Evolutionary conservation across 2,797 vertebrate genomes (phyloP), one percentile per base, ranked within the genome.

Genomic region (Sebastes nivosus): DNA sequence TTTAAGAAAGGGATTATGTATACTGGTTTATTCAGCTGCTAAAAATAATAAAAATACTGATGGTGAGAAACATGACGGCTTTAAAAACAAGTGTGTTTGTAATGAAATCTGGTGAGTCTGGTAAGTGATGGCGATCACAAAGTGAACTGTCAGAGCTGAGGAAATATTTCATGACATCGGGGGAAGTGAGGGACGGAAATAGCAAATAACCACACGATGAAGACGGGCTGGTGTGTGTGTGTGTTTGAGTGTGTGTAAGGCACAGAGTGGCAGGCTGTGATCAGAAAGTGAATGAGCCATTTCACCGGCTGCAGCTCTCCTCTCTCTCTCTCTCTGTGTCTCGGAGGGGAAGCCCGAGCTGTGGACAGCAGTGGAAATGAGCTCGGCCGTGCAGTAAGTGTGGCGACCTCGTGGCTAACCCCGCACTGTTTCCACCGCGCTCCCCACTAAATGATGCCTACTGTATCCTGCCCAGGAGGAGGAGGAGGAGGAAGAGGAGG

Each of bases 221-320:
- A 83, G 83, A 90, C 85, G 67, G 88, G 54, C 68, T 55, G 72
- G 34, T 59, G 79, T 75, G 50, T 36, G 58, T 74, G 67, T 68
- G 32, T 34, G 32, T 32, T 55, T 72, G 84, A 73, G 83, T 84
- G 84, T 70, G 87, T 78, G 88, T 71, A 84, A 82, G 63, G 22
- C 60, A 55, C 80, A 78, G 83, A 73, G 86, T 73, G 85, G 72
- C 32, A 70, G 87, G 85, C 87, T 93, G 93, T 94, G 94, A 95
- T 95, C 94, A 94, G 92, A 89, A 89, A 95, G 92, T 91, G 94
- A 95, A 94, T 95, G 93, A 95, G 93, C 89, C 93, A 75, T 95
- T 95, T 94, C 89, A 91, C 86, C 72, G 85, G 84, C 84, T 89
- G 77, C 87, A 77, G 36, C 64, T 59, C 76, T 72, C 70, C 52